Evolutionary conservation across 2,888 invertebrate genomes (phyloP).

Genomic region (Polyommatus iphigenia): DNA sequence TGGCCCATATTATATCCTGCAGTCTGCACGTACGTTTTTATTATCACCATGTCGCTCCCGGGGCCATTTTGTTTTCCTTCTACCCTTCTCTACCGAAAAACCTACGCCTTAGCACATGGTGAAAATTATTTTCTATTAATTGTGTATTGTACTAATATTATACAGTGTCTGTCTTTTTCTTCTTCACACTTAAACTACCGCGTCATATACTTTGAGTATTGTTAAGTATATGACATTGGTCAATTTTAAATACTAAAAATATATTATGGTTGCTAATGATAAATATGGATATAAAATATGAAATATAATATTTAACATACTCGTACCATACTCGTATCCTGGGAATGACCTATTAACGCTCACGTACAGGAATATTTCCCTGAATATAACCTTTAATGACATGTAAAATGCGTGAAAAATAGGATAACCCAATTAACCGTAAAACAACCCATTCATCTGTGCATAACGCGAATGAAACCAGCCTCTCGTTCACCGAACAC

Average conservation of each 20-base stretch:
- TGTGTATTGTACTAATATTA: neutral
- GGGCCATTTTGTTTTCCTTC: constrained; percentile 10
- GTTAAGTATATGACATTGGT: too few species aligned
- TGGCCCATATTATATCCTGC: too few species aligned
- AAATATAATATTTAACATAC: neutral
- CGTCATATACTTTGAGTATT: too few species aligned
- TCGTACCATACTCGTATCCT: neutral
- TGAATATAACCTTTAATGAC: neutral
- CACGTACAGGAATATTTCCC: constrained; percentile 10
- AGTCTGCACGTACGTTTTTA: constrained; percentile 1
- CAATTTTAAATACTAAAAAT: too few species aligned
- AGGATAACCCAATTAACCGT: constrained; percentile 13
- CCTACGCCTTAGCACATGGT: neutral
- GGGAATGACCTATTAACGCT: neutral
- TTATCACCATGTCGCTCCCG: neutral
- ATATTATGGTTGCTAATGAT: too few species aligned
- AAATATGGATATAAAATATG: neutral
- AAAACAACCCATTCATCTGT: constrained; percentile 42
- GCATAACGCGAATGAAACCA: constrained; percentile 46
- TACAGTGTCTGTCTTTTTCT: too few species aligned
- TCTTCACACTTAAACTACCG: too few species aligned
- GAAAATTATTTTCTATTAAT: neutral
- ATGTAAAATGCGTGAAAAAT: constrained; percentile 17
- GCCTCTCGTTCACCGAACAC: constrained; percentile 38
- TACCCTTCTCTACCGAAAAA: neutral